Conservation (phyloP, 1,140 invertebrate species). For the Streblospio benedicti region DNA sequence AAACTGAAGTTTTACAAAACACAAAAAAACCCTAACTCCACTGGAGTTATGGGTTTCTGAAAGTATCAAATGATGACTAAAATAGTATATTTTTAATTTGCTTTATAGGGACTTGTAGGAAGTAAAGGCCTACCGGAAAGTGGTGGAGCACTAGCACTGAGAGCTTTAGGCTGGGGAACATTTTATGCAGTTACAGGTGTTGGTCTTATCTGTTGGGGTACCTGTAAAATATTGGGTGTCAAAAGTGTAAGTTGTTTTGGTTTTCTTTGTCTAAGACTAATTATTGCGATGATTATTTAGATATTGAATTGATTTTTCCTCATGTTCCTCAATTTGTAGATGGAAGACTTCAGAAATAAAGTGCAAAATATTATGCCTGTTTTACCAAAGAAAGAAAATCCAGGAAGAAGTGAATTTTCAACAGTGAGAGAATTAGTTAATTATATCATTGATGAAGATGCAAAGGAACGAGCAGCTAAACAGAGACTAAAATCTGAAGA, state of each 20-base stretch:
- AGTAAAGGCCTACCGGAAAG: constrained; percentile 61
- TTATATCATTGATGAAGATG: constrained; percentile 50
- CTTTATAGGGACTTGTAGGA: constrained; percentile 54
- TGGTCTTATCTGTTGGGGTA: constrained; percentile 66
- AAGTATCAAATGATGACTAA: too few species aligned
- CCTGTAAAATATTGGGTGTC: constrained; percentile 83
- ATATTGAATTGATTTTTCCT: not conserved
- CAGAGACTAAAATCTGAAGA: too few species aligned
- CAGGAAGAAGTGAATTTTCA: constrained; percentile 75
- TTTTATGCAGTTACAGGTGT: constrained; percentile 75
- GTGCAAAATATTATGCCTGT: constrained; percentile 56
- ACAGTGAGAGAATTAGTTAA: constrained; percentile 42
- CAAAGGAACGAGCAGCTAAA: constrained; percentile 42
- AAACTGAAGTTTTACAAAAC: too few species aligned
- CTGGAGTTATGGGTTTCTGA: too few species aligned
- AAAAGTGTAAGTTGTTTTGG: constrained; percentile 51
- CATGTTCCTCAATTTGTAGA: constrained; percentile 26
- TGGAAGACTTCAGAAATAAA: constrained; percentile 50
- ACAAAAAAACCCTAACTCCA: too few species aligned
- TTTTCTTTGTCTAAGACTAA: not conserved
- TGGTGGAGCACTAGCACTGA: constrained; percentile 65
- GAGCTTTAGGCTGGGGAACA: constrained; percentile 75
- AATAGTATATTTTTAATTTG: too few species aligned
- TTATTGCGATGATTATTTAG: not conserved
- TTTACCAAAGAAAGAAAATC: constrained; percentile 69